phyloP scores from a whole-genome alignment of 2,113 vertebrate species.

The Litocranius walleri region DNA sequence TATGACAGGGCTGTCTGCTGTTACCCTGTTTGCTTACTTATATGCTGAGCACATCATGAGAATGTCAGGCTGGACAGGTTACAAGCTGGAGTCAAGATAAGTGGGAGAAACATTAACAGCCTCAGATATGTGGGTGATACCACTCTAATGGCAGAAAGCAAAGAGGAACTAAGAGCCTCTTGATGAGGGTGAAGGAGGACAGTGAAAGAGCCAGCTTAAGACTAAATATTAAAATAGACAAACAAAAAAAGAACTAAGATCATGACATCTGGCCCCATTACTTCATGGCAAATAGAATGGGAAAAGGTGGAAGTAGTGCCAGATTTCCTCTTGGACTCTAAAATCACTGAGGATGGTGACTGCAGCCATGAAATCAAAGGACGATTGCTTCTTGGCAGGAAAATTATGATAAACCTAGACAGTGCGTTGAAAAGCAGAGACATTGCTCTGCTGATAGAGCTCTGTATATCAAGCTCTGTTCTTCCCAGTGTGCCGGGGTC shows the following conservation, averaged over 20 bases:
- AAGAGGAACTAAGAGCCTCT: neutral
- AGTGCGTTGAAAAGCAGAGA: neutral
- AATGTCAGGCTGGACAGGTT: neutral
- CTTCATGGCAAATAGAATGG: neutral
- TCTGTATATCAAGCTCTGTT: neutral
- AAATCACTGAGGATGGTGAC: neutral
- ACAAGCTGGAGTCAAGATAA: neutral
- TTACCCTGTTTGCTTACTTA: neutral
- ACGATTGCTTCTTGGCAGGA: neutral
- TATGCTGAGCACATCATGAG: neutral
- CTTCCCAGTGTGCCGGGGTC: neutral
- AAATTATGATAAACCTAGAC: neutral
- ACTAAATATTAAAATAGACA: neutral
- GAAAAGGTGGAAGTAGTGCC: neutral
- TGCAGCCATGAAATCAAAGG: neutral
- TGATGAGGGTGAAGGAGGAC: neutral
- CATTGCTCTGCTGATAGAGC: neutral
- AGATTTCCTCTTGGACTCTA: neutral
- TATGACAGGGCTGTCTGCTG: neutral
- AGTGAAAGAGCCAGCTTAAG: neutral
- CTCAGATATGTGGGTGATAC: neutral
- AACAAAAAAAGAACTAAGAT: neutral
- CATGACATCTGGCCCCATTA: neutral
- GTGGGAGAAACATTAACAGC: neutral
- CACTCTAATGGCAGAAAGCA: neutral